phyloP scores from a whole-genome alignment of 2,888 invertebrate species.

The Rhagium mordax region DNA sequence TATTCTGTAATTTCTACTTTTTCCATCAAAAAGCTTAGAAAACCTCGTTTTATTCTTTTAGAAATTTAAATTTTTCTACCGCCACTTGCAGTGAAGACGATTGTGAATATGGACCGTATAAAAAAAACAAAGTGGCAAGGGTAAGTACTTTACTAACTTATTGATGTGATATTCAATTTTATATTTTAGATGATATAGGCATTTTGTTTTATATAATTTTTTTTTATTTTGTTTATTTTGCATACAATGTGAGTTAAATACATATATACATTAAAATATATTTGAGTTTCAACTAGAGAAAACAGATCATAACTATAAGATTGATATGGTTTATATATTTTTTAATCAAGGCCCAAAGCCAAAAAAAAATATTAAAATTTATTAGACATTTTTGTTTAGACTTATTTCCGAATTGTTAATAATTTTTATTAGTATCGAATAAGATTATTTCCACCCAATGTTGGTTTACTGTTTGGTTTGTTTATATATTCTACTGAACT shows the following conservation, averaged over 20 bases:
- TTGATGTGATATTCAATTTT: neutral
- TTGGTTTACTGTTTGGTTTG: too few species aligned
- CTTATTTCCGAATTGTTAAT: too few species aligned
- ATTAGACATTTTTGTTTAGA: too few species aligned
- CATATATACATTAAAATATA: neutral
- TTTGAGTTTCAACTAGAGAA: neutral
- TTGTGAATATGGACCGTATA: slow-evolving; percentile 79
- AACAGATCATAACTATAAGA: neutral
- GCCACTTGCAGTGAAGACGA: slow-evolving; percentile 80
- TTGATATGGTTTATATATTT: neutral
- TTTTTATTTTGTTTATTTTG: neutral
- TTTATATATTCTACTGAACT: too few species aligned
- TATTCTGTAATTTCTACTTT: too few species aligned
- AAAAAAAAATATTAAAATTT: too few species aligned
- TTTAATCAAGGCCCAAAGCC: neutral
- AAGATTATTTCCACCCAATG: too few species aligned
- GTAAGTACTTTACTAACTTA: slow-evolving; percentile 69
- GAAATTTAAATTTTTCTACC: slow-evolving; percentile 78
- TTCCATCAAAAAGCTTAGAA: slow-evolving; percentile 18
- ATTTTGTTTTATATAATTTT: neutral
- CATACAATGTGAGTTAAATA: neutral
- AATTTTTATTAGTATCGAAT: too few species aligned
- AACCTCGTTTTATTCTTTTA: slow-evolving; percentile 62
- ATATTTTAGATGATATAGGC: neutral
- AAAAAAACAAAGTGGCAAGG: slow-evolving; percentile 83